A percentile compares a stretch with the other conserved stretches of the same genome.
Conservation (phyloP, 1,140 invertebrate species). For the Parasteatoda tepidariorum region DNA sequence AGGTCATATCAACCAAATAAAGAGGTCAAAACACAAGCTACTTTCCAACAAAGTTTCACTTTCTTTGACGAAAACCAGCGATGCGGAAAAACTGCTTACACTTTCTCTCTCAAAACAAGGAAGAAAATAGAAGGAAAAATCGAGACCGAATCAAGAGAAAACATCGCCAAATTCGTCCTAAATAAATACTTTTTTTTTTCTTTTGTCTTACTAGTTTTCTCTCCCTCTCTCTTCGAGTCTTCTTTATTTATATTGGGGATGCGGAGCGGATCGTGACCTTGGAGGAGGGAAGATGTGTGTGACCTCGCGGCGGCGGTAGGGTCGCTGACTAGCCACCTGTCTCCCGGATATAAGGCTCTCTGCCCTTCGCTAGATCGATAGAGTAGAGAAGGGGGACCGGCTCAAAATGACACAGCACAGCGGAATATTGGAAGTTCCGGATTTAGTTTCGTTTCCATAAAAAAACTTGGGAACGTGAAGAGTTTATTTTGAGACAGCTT, state of each 20-base stretch:
- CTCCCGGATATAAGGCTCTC: slow-evolving; percentile 53
- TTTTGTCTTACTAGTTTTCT: slow-evolving; percentile 1
- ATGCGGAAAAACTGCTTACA: slow-evolving; percentile 33
- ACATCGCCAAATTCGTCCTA: slow-evolving; percentile 29
- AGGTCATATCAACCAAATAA: background rate
- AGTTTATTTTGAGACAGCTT: too few species aligned
- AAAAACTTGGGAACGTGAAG: too few species aligned
- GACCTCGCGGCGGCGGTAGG: slow-evolving; percentile 42
- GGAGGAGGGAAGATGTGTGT: slow-evolving; percentile 40
- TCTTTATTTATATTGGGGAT: background rate
- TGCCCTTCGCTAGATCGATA: slow-evolving; percentile 35
- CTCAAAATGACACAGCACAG: slow-evolving; percentile 7
- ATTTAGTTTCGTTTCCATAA: too few species aligned
- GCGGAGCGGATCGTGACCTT: slow-evolving; percentile 32
- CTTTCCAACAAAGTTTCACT: slow-evolving; percentile 2
- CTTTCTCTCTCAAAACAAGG: slow-evolving; percentile 2
- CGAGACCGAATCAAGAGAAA: background rate
- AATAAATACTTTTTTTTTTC: slow-evolving; percentile 27
- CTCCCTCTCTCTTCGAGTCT: background rate
- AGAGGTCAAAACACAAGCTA: background rate
- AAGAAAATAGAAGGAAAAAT: background rate
- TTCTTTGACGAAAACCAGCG: slow-evolving; percentile 10
- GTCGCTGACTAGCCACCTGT: slow-evolving; percentile 59
- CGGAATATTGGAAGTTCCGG: too few species aligned
- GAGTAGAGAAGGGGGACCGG: background rate